phyloP scores from a whole-genome alignment of 2,888 invertebrate genomes.

The Agonopterix subpropinquella region DNA sequence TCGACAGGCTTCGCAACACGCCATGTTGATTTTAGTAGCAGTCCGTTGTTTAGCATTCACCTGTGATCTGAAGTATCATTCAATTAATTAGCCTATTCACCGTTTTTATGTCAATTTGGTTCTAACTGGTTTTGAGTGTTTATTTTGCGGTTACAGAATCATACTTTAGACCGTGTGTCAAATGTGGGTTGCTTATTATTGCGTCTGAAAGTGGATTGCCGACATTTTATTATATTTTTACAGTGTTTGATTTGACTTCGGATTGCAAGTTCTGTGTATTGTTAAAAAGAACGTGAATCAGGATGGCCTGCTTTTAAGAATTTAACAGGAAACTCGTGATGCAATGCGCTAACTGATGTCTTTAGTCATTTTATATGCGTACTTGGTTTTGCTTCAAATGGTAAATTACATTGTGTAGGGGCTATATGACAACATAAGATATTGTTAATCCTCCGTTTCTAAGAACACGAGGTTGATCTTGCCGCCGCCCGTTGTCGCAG shows the following conservation, averaged over 20 bases:
- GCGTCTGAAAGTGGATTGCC: background rate
- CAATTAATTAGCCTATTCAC: conserved; percentile 33
- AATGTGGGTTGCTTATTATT: background rate
- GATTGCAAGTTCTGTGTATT: conserved; percentile 22
- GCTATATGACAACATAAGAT: conserved; percentile 25
- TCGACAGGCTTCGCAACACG: conserved; percentile 40
- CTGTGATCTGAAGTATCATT: conserved; percentile 23
- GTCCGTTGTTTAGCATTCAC: no score
- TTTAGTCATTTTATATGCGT: conserved; percentile 1
- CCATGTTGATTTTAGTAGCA: conserved; percentile 19
- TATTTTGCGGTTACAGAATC: conserved; percentile 20
- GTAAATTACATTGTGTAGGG: conserved; percentile 14
- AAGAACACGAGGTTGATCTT: conserved; percentile 19
- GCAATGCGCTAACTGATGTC: conserved; percentile 1
- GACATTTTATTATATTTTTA: conserved; percentile 22
- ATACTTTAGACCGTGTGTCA: background rate
- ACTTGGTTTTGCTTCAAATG: conserved; percentile 3
- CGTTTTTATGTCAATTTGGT: conserved; percentile 15
- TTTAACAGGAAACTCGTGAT: conserved; percentile 1
- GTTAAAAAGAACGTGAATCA: conserved; percentile 31
- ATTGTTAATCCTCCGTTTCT: conserved; percentile 25
- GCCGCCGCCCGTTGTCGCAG: background rate
- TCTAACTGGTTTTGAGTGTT: conserved; percentile 29
- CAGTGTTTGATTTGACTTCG: conserved; percentile 28
- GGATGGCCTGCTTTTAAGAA: conserved; percentile 25